Percentiles rank a stretch among this genome's conserved stretches.
Conservation (phyloP, 2,113 vertebrate species). For the Tetrax tetrax region DNA sequence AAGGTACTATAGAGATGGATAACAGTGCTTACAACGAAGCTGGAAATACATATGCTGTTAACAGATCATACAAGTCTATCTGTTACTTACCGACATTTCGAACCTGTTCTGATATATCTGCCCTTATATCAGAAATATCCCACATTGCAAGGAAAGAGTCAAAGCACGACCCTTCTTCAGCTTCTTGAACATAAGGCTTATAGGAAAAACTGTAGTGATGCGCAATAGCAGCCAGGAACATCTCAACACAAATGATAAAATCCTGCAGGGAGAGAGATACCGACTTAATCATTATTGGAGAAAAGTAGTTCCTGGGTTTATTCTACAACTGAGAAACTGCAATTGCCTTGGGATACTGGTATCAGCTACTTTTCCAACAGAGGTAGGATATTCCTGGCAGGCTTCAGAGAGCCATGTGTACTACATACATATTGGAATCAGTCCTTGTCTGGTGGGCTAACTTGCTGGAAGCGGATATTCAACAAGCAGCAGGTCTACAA, state of each 20-base stretch:
- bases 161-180: conserved; percentile 95
- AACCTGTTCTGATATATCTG: conserved; percentile 96
- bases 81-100: conserved; percentile 91
- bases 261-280: conserved; percentile 77
- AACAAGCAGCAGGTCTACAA: neutral
- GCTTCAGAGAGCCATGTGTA: neutral
- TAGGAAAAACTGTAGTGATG: conserved; percentile 98
- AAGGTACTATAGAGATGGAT: neutral
- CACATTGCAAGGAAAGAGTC: conserved; percentile 99
- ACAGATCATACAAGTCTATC: neutral
- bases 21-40: neutral
- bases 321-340: neutral
- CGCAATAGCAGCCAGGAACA: conserved; percentile 96
- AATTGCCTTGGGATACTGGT: neutral
- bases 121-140: conserved; percentile 95
- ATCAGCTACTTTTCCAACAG: neutral
- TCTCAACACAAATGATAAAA: conserved; percentile 97
- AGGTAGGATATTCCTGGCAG: neutral
- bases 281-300: neutral
- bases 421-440: neutral
- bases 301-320: neutral
- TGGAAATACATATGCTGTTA: neutral
- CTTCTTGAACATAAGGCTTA: conserved; percentile 95
- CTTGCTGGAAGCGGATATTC: neutral
- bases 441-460: neutral